Evolutionary conservation across 2,888 invertebrate genomes (phyloP), one percentile per base, ranked within the genome.

Genomic region (Callinectes sapidus): DNA sequence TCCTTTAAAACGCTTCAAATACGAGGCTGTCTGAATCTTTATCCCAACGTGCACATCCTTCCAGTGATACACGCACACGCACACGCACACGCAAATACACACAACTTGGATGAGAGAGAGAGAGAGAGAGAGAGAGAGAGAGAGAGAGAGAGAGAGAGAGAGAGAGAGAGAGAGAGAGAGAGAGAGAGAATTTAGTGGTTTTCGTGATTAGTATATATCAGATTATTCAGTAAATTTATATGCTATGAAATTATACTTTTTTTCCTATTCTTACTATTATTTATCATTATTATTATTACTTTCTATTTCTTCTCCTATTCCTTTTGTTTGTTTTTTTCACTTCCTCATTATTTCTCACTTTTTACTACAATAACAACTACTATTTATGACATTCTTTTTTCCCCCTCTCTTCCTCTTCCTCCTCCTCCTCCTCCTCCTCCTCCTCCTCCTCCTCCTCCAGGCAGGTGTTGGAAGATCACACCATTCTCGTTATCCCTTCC

Each of bases 391-490:
- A n/a, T 61, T 10, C 5, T 61, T 23, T 61, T 61, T 18, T 61
- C 18, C 23, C 18, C 2, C 61, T 61, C 18, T 6, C 61, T 23
- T 23, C 1, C 1, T 77, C 13, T 32, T 28, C 28, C 71, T 77
- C 8, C 13, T n/a, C 71, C 13, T 77, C 71, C 10, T 77, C 28
- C 28, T 28, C 71, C 28, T 28, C 71, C 71, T 77, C 71, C 28
- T n/a, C 28, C 71, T 77, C 71, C 28, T 77, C 28, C 71, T 77
- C 71, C n/a, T 77, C 28, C 28, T 77, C 8, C 71, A 77, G 28
- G 28, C 71, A 77, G 71, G 28, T 28, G 71, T 77, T 77, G 71
- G 61, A n/a, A 77, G 71, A n/a, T 77, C 71, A 77, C 71, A 77
- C 71, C 71, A 77, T 77, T 2, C 28, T 77, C 71, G 28, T 77